Evolutionary conservation across 1,140 invertebrate species (phyloP), one percentile per base, ranked within the genome.

Genomic region (Saccostrea cuccullata): DNA sequence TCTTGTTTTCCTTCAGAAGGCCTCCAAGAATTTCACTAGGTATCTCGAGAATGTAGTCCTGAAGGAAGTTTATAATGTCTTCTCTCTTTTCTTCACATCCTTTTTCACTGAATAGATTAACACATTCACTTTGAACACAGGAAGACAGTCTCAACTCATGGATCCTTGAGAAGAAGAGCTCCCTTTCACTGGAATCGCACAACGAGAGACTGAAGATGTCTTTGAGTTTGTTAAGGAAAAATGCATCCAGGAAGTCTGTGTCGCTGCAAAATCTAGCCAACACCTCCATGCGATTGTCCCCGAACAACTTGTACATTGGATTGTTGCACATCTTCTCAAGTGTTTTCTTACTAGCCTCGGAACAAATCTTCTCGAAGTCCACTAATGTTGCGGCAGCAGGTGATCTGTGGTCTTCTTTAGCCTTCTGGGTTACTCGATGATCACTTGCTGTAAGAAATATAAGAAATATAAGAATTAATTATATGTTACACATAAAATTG

Each of bases 61-160:
- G 86, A 0, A 64, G 82, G 30, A 87, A 87, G 55, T 87, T 83
- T 36, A 55, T 87, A 4, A 17, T 55, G 12, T 58, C 86, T 36
- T 55, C 4, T 47, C 64, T 70, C 67, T 73, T 70, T n/a, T 87
- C 77, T 4, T 13, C 20, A n/a, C 30, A 87, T 40, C 26, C 77
- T 23, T n/a, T 47, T 26, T 30, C 67, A n/a, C 0, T 47, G 70
- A 86, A 86, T 40, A 86, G 13, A 1, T 55, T 15, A 9, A 17
- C 15, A 56, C 13, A 83, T 23, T 12, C 26, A n/a, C 55, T 56
- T 36, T 82, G 11, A 2, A 82, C 55, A 15, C 15, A 30, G 30
- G 30, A 11, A 60, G 56, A 82, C 30, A 87, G 26, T 40, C 77
- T 82, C 36, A 67, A 20, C 20, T 55, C 2, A 82, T 86, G 86